These are phyloP conservation scores for Drosophila histrio DNA, from an alignment of 2,888 invertebrate genomes.

Conservation along the genomic window DNA sequence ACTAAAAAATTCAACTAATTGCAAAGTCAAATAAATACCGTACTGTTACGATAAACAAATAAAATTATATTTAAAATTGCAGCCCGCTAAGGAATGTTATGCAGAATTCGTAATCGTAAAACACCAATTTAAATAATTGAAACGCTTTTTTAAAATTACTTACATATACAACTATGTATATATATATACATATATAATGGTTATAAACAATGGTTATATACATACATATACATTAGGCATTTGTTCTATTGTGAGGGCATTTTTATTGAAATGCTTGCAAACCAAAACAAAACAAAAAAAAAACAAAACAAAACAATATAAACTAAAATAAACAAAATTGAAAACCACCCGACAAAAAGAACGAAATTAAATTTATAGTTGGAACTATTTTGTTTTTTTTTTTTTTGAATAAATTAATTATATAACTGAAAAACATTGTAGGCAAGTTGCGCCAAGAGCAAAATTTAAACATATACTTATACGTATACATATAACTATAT, in stretches of 20 bases:
- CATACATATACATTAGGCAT: slow-evolving; percentile 37
- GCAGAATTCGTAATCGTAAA: slow-evolving; percentile 28
- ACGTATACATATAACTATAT: background rate
- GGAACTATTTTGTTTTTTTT: slow-evolving; percentile 37
- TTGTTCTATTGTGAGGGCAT: slow-evolving; percentile 52
- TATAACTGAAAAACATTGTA: slow-evolving; percentile 4
- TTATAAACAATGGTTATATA: slow-evolving; percentile 14
- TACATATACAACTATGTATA: slow-evolving; percentile 20
- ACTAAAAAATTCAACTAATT: slow-evolving; percentile 57
- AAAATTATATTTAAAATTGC: slow-evolving; percentile 20
- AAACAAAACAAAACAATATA: background rate
- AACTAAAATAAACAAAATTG: slow-evolving; percentile 10
- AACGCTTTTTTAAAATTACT: slow-evolving; percentile 57
- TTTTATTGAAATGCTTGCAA: slow-evolving; percentile 75
- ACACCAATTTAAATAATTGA: slow-evolving; percentile 67
- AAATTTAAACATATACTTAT: slow-evolving; percentile 6
- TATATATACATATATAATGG: slow-evolving; percentile 3
- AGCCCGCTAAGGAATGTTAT: slow-evolving; percentile 28
- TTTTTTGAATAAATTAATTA: slow-evolving; percentile 19
- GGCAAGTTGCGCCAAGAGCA: slow-evolving; percentile 26
- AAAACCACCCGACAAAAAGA: slow-evolving; percentile 31
- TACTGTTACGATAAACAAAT: slow-evolving; percentile 10
- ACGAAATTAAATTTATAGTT: slow-evolving; percentile 49
- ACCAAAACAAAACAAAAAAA: slow-evolving; percentile 1
- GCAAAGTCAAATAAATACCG: slow-evolving; percentile 25